Percentiles rank a stretch among this genome's conserved stretches.
Evolutionary conservation across 2,113 vertebrate species (phyloP).

Genomic region (Vulpes vulpes): DNA sequence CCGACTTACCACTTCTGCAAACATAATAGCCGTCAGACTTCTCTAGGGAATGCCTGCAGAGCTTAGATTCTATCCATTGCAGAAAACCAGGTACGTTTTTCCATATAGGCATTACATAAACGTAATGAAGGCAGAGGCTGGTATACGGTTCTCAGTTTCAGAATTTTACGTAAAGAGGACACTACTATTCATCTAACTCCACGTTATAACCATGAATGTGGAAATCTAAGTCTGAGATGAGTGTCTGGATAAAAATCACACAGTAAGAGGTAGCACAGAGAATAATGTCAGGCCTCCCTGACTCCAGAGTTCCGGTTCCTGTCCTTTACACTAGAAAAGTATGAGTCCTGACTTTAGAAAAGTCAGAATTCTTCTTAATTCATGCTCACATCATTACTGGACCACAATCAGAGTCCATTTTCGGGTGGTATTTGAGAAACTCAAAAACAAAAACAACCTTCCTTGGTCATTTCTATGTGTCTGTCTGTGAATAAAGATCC

Average conservation of each 20-base stretch:
- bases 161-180: background rate
- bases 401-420: background rate
- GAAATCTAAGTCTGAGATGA: background rate
- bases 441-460: background rate
- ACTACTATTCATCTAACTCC: background rate
- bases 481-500: background rate
- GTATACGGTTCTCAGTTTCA: background rate
- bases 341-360: background rate
- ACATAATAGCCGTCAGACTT: constrained; percentile 66
- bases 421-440: background rate
- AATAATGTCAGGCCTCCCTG: background rate
- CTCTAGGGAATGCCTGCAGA: constrained; percentile 33
- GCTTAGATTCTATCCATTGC: background rate
- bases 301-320: background rate
- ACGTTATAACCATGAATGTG: rapidly evolving
- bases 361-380: background rate
- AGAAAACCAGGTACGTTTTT: constrained; percentile 50
- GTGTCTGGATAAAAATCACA: background rate
- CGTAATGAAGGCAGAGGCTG: rapidly evolving
- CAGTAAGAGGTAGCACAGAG: background rate
- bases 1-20: constrained; percentile 65
- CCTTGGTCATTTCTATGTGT: background rate
- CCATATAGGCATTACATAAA: constrained; percentile 54
- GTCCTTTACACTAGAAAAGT: background rate
- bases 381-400: background rate